Base-by-base conservation (phyloP, 2,797 vertebrate species). In the Takifugu ocellatus region DNA sequence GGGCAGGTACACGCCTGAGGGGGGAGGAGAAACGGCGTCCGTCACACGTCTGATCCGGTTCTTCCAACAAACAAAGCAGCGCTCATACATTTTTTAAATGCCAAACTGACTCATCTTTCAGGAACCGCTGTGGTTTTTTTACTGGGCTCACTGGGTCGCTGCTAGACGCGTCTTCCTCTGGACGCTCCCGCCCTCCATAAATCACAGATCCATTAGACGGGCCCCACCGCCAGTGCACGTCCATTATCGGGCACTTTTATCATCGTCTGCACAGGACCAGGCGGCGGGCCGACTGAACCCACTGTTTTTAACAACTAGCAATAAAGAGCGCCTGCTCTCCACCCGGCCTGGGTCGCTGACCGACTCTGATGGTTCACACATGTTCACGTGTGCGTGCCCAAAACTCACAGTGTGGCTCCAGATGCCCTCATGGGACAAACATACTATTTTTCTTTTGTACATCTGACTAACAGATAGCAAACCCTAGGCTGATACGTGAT, bases 1-100 rank as follows among this genome's bases (percentile, higher is more conserved):
- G 70, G 96, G 96, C 83, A 99, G 79, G 77, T 98, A 99, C 51
- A 99, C 96, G 68, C 96, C 97, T 99, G 1, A 0, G 57, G 36
- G 17, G 15, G 8, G 24, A n/a, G 12, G 5, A 4, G 15, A 24
- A 1, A 12, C 25, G 24, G 17, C 42, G 6, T 15, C 42, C 6
- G 12, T 17, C 12, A 21, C 24, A 42, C 17, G 0, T 29, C 27
- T 5, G 27, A 29, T 29, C 27, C 6, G 27, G 27, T 29, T 29
- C 27, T 5, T 29, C 27, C 5, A 29, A 29, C 27, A 4, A 29
- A 29, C 27, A 6, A 2, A 29, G 27, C 27, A 3, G 60, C 50
- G 17, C 45, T 44, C 47, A 33, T 46, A 66, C 26, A 27, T 45
- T 45, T 59, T 26, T 48, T 42, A 42, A 75, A 69, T 11, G 11